phyloP scores from a whole-genome alignment of 2,888 invertebrate species.

The Protodeltote pygarga region DNA sequence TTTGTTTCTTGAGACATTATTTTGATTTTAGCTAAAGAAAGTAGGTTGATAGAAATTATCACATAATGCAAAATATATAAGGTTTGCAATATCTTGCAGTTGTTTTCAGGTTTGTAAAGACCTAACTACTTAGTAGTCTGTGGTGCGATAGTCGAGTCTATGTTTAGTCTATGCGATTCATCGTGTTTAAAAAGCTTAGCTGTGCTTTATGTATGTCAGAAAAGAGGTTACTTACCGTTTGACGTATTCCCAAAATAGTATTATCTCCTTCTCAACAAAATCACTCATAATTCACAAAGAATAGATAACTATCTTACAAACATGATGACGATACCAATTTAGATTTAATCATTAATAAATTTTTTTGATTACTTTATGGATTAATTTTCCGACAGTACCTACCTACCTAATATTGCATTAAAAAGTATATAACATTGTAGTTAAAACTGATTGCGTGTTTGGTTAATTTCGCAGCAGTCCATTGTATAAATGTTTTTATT shows the following conservation, averaged over 20 bases:
- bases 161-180: no score
- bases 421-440: neutral
- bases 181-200: no score
- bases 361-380: conserved; percentile 15
- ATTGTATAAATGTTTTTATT: conserved; percentile 6
- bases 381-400: conserved; percentile 1
- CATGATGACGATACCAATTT: conserved; percentile 34
- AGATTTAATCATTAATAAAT: conserved; percentile 27
- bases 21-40: no score
- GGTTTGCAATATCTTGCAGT: no score
- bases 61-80: no score
- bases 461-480: conserved; percentile 1
- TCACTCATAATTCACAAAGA: conserved; percentile 61
- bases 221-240: conserved; percentile 70
- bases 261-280: conserved; percentile 74
- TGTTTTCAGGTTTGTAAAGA: no score
- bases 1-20: no score
- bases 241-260: conserved; percentile 81
- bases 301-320: conserved; percentile 36
- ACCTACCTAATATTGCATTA: no score
- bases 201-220: conserved; percentile 3
- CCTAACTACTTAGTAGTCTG: no score
- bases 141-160: no score
- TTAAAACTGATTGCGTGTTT: neutral
- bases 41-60: no score